These are phyloP conservation scores for Tethya wilhelma DNA, from an alignment of 37 sponge, comb jelly and placozoan species.

Conservation along the genomic window DNA sequence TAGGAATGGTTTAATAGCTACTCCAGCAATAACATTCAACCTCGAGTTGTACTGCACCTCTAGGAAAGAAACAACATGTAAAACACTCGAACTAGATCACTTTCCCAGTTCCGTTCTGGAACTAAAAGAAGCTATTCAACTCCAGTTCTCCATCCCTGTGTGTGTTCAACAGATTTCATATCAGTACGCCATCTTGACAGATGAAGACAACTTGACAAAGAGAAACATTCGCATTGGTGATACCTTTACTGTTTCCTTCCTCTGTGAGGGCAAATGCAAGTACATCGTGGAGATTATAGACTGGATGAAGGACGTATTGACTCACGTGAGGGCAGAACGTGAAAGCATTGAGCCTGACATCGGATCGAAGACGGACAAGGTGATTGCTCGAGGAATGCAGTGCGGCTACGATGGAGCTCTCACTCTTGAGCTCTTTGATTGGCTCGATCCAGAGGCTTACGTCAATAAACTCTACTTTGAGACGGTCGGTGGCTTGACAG, in stretches of 20 bases:
- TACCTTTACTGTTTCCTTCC: neutral
- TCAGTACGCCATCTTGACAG: neutral
- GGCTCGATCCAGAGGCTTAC: conserved; percentile 2
- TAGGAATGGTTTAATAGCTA: no score
- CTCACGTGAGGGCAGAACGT: neutral
- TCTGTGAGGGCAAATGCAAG: neutral
- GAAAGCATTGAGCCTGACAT: no score
- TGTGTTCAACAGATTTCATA: conserved; percentile 9
- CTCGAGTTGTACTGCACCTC: conserved; percentile 10
- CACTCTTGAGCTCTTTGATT: conserved; percentile 1
- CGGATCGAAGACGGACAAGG: neutral
- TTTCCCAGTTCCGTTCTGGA: conserved; percentile 3
- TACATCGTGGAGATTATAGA: neutral
- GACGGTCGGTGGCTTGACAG: conserved; percentile 3
- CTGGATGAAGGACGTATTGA: conserved; percentile 5
- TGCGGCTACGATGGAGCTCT: neutral
- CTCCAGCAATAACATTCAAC: neutral
- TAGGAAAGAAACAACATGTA: neutral
- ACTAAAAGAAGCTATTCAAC: neutral
- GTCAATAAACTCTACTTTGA: conserved; percentile 37
- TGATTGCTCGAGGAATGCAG: neutral
- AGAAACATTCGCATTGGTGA: conserved; percentile 5
- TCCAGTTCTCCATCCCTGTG: conserved; percentile 9
- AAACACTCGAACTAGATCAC: neutral
- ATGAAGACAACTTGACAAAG: neutral